A percentile compares a stretch with the other conserved stretches of the same genome.
Evolutionary conservation across 2,888 invertebrate species (phyloP).

Genomic region (Phania funesta): DNA sequence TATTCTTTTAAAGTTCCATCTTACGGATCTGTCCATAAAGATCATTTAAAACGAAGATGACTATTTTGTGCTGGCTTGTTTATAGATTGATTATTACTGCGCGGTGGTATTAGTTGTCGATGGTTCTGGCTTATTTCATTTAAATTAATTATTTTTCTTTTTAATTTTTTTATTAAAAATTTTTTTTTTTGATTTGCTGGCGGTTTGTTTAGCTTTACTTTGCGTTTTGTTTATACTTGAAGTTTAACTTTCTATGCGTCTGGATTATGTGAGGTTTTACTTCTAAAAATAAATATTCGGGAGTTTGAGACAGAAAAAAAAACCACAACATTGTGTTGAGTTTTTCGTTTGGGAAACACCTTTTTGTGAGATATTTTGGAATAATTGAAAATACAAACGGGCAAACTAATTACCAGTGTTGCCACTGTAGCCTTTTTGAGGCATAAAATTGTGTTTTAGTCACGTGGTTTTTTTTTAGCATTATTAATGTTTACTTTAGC

Average conservation of each 20-base stretch:
- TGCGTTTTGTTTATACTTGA: conserved; percentile 63
- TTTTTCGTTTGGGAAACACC: neutral
- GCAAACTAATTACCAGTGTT: too few species aligned
- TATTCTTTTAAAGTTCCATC: conserved; percentile 19
- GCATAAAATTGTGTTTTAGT: too few species aligned
- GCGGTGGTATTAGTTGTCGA: conserved; percentile 34
- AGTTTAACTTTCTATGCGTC: conserved; percentile 21
- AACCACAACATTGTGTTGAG: neutral
- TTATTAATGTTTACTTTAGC: too few species aligned
- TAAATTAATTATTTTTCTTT: conserved; percentile 32
- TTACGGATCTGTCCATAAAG: neutral
- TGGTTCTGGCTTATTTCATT: conserved; percentile 46
- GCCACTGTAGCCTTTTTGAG: too few species aligned
- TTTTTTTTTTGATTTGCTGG: conserved; percentile 21
- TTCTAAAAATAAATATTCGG: conserved; percentile 3
- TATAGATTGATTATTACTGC: conserved; percentile 16
- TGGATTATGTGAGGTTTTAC: neutral
- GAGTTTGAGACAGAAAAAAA: conserved; percentile 4
- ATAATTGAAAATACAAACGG: neutral
- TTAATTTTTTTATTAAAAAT: conserved; percentile 57
- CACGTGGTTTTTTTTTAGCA: too few species aligned
- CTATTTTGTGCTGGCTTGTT: conserved; percentile 17
- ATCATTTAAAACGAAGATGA: conserved; percentile 7
- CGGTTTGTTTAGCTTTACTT: conserved; percentile 48
- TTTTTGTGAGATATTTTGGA: neutral